These are phyloP conservation scores for Ceriagrion tenellum DNA, from an alignment of 2,888 invertebrate genomes.

Conservation along the genomic window DNA sequence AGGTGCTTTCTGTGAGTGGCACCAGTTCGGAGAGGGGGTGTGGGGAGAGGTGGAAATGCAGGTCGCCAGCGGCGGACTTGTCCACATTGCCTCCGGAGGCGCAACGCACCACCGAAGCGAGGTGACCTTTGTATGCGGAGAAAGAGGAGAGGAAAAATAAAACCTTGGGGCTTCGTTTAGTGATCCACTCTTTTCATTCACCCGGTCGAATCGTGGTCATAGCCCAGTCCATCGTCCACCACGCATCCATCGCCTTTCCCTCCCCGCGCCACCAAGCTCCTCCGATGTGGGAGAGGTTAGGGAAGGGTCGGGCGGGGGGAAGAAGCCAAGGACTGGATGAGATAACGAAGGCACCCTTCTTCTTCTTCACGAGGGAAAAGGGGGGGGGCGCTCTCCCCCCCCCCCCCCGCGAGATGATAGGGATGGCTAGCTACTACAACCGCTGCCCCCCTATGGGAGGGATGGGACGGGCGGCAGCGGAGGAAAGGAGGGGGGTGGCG, in stretches of 20 bases:
- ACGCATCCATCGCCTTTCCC: not conserved
- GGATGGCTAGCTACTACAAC: not conserved
- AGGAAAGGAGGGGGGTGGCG: not conserved
- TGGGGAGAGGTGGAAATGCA: not conserved
- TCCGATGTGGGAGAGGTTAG: slow-evolving; percentile 2
- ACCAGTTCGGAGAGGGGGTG: not conserved
- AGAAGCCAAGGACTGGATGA: not conserved
- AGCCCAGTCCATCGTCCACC: not conserved
- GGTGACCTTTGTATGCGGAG: not conserved
- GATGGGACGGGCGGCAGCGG: not conserved
- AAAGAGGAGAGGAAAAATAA: not conserved
- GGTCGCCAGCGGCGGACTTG: not conserved
- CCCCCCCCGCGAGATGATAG: not conserved
- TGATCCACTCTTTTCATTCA: slow-evolving; percentile 10
- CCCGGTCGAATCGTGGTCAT: slow-evolving; percentile 12
- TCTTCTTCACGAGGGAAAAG: too few species aligned
- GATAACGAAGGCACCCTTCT: not conserved
- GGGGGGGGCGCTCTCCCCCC: too few species aligned
- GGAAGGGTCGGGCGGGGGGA: not conserved
- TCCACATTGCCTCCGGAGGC: not conserved
- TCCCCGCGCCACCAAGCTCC: not conserved
- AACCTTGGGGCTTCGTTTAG: not conserved
- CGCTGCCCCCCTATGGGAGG: not conserved
- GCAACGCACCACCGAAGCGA: not conserved
- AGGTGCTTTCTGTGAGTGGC: not conserved